Evolutionary conservation across 2,113 vertebrate species (phyloP).

Genomic region (Polypterus senegalus): DNA sequence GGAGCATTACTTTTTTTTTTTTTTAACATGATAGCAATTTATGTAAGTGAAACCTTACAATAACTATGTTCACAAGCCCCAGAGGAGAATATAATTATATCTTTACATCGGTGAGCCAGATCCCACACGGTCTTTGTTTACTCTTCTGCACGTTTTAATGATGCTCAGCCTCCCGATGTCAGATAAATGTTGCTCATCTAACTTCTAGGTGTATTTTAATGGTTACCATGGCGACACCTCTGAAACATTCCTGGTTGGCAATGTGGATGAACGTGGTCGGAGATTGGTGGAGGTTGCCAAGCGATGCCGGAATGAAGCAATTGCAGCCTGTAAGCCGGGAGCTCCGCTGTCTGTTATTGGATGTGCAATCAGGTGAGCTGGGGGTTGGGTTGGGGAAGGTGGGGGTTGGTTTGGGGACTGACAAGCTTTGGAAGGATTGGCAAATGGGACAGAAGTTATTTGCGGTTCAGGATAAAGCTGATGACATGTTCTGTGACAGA

Average conservation of each 20-base stretch:
- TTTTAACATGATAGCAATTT: too few relatives aligned
- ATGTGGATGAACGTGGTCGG: constrained; percentile 70
- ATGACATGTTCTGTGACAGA: constrained; percentile 83
- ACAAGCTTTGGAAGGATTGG: constrained; percentile 62
- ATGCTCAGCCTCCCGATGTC: too few relatives aligned
- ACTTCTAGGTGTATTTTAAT: constrained; percentile 77
- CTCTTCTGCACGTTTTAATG: too few relatives aligned
- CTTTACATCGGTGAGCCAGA: too few relatives aligned
- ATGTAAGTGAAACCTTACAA: too few relatives aligned
- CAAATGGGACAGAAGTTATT: constrained; percentile 74
- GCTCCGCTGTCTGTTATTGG: constrained; percentile 81
- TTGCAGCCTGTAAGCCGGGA: constrained; percentile 73
- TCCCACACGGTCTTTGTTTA: too few relatives aligned
- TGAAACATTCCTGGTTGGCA: constrained; percentile 86
- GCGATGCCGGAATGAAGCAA: constrained; percentile 84
- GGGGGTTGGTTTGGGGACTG: constrained; percentile 29
- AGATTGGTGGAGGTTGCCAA: constrained; percentile 69
- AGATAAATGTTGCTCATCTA: too few relatives aligned
- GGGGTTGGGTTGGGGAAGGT: constrained; percentile 10
- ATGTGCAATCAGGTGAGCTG: constrained; percentile 85
- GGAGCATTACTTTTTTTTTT: too few relatives aligned
- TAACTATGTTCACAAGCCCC: too few relatives aligned
- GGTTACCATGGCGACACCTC: constrained; percentile 97
- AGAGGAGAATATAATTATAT: too few relatives aligned
- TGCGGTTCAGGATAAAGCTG: constrained; percentile 65